Percentiles rank a stretch among this genome's conserved stretches.
These are phyloP conservation scores for Tetramorium alpestre DNA, from an alignment of 1,140 invertebrate genomes.

Conservation along the genomic window DNA sequence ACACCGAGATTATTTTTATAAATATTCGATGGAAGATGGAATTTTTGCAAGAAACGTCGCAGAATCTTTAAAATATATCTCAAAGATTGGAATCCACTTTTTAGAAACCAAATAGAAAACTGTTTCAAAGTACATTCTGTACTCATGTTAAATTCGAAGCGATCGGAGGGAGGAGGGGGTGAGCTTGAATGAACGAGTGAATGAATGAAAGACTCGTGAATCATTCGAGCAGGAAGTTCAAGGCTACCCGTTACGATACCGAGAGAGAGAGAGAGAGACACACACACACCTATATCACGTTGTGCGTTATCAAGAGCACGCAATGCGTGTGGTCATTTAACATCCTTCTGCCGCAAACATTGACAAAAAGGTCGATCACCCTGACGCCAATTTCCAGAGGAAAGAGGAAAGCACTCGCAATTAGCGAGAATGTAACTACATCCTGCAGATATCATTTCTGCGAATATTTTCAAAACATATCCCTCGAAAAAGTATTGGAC, in stretches of 20 bases:
- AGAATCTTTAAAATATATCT: background rate
- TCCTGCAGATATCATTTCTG: background rate
- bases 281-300: constrained; percentile 49
- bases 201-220: constrained; percentile 72
- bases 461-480: background rate
- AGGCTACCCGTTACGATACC: constrained; percentile 68
- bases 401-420: constrained; percentile 3
- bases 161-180: background rate
- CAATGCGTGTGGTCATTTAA: constrained; percentile 36
- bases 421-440: constrained; percentile 5
- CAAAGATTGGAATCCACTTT: no score
- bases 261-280: constrained; percentile 67
- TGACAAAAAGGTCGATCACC: constrained; percentile 38
- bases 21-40: background rate
- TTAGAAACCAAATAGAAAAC: background rate
- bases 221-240: constrained; percentile 74
- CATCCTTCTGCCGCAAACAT: constrained; percentile 8
- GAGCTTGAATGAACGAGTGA: constrained; percentile 62
- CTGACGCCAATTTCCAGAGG: background rate
- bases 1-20: background rate
- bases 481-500: background rate
- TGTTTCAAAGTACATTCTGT: background rate
- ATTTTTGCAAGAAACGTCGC: background rate
- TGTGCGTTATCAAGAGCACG: constrained; percentile 67
- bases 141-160: background rate